A percentile compares a stretch with the other conserved stretches of the same genome.
Conservation (phyloP, 1,140 invertebrate genomes). For the Amyelois transitella region DNA sequence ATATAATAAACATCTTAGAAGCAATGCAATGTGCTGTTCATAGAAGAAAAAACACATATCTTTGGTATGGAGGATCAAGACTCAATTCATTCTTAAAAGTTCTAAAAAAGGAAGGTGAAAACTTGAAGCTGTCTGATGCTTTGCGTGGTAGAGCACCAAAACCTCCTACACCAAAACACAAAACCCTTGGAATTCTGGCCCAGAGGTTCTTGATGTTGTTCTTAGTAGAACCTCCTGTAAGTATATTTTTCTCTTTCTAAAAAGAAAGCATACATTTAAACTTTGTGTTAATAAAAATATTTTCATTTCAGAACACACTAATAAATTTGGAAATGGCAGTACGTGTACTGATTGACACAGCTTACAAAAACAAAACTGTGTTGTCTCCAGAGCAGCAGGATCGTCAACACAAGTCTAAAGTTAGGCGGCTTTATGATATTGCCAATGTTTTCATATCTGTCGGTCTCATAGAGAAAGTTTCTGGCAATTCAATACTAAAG, state of each 20-base stretch:
- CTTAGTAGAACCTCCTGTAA: conserved; percentile 79
- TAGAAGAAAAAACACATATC: conserved; percentile 77
- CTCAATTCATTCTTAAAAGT: conserved; percentile 66
- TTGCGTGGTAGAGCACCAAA: conserved; percentile 61
- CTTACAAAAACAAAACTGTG: conserved; percentile 42
- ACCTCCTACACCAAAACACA: conserved; percentile 72
- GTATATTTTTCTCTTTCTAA: conserved; percentile 23
- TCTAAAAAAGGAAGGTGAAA: conserved; percentile 66
- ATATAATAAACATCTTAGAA: conserved; percentile 85
- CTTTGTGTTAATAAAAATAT: neutral
- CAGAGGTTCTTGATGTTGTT: conserved; percentile 85
- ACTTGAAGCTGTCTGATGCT: conserved; percentile 56
- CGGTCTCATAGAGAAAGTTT: conserved; percentile 79
- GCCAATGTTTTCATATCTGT: conserved; percentile 84
- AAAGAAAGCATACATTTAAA: neutral
- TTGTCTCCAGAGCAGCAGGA: conserved; percentile 63
- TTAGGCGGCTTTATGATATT: conserved; percentile 83
- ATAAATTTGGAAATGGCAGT: conserved; percentile 82
- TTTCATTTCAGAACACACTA: conserved; percentile 75
- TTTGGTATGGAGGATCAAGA: conserved; percentile 75
- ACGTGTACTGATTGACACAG: conserved; percentile 76
- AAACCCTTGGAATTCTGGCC: conserved; percentile 81
- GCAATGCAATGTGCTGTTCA: conserved; percentile 81
- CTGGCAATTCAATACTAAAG: conserved; percentile 74
- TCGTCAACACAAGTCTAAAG: conserved; percentile 78